Percentiles rank a stretch among this genome's conserved stretches.
Conservation (phyloP, 2,797 vertebrate species). For the Hephaestus fuliginosus region DNA sequence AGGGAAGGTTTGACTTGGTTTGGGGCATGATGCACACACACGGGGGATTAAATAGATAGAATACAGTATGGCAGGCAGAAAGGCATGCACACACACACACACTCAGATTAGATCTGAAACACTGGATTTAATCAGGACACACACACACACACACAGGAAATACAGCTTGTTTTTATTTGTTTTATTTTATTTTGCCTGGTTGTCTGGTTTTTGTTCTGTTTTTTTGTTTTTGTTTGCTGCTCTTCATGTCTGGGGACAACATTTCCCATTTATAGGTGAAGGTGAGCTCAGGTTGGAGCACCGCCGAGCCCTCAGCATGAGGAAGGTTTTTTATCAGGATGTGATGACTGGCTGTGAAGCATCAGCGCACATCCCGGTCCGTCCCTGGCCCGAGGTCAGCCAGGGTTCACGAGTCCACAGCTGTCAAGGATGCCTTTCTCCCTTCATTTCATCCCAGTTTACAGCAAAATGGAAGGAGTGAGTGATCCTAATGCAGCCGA, state of each 20-base stretch:
- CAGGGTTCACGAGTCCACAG: conserved; percentile 84
- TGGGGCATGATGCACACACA: conserved; percentile 16
- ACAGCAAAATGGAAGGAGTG: conserved; percentile 76
- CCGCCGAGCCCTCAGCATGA: not conserved
- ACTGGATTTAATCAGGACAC: conserved; percentile 3
- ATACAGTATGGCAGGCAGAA: conserved; percentile 31
- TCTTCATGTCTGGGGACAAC: not conserved
- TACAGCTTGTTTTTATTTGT: not conserved
- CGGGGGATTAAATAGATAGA: conserved; percentile 35
- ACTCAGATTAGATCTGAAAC: conserved; percentile 52
- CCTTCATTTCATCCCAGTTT: conserved; percentile 79
- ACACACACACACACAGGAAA: not conserved
- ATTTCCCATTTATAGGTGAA: conserved; percentile 24
- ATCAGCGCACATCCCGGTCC: conserved; percentile 24
- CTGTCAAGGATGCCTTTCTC: conserved; percentile 83
- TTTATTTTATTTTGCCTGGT: not conserved
- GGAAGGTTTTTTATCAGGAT: conserved; percentile 19
- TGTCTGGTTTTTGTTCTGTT: not conserved
- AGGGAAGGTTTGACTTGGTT: conserved; percentile 41
- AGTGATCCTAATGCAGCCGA: conserved; percentile 81
- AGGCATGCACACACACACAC: conserved; percentile 7
- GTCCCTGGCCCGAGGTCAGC: conserved; percentile 71
- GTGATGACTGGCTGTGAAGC: conserved; percentile 41
- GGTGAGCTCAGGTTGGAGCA: conserved; percentile 18
- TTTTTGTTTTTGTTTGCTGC: not conserved